Evolutionary conservation across 2,113 vertebrate species (phyloP).

Genomic region (Reinhardtius hippoglossoides): DNA sequence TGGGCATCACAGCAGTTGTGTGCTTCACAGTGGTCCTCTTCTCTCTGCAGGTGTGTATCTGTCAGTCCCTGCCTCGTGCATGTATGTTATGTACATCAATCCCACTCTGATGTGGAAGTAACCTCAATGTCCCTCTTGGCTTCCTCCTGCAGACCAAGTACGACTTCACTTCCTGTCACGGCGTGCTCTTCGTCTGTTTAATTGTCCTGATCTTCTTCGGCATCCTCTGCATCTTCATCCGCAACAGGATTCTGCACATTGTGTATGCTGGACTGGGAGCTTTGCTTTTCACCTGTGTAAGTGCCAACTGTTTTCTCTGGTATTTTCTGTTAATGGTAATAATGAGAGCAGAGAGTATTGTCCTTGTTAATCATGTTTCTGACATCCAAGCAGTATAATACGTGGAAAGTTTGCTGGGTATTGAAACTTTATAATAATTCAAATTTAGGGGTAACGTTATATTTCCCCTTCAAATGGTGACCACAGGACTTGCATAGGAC

Average conservation of each 20-base stretch:
- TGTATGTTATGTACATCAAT: not conserved
- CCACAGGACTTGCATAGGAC: not conserved
- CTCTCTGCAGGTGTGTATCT: slow-evolving; percentile 89
- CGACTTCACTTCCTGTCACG: slow-evolving; percentile 94
- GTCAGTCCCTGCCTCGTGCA: not conserved
- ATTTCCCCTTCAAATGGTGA: not conserved
- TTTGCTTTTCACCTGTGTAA: slow-evolving; percentile 95
- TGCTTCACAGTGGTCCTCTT: slow-evolving; percentile 95
- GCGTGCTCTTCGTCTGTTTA: slow-evolving; percentile 90
- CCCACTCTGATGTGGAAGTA: not conserved
- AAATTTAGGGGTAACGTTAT: too few species aligned
- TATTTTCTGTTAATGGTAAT: not conserved
- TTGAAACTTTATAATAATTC: not conserved
- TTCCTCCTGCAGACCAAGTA: slow-evolving; percentile 88
- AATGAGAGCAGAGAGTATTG: not conserved
- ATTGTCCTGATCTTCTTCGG: slow-evolving; percentile 91
- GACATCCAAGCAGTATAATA: not conserved
- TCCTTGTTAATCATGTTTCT: too few species aligned
- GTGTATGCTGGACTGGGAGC: slow-evolving; percentile 92
- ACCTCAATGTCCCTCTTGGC: not conserved
- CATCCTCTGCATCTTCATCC: slow-evolving; percentile 93
- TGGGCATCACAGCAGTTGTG: slow-evolving; percentile 92
- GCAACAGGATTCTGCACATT: slow-evolving; percentile 89
- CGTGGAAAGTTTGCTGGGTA: too few species aligned
- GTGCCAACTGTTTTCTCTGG: slow-evolving; percentile 46